Evolutionary conservation across 2,888 invertebrate genomes (phyloP).

Genomic region (Hermaeophaga mercurialis): DNA sequence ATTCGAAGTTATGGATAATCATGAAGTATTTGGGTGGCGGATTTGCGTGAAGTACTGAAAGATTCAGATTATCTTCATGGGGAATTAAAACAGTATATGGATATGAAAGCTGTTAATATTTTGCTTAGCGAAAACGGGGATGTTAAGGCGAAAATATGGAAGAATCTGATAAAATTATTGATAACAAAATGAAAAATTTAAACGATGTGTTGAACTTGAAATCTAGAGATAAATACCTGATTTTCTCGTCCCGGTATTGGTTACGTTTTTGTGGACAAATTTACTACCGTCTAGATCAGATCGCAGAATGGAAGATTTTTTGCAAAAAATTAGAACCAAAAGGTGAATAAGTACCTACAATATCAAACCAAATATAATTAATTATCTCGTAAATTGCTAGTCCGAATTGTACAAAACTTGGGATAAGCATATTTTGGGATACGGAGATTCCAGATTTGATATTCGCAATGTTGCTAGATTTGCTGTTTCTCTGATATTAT

Average conservation of each 20-base stretch:
- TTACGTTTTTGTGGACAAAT: slow-evolving; percentile 15
- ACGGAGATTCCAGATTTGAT: no score
- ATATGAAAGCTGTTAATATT: slow-evolving; percentile 99
- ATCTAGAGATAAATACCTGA: slow-evolving; percentile 13
- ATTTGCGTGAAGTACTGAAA: slow-evolving; percentile 95
- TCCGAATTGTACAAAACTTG: no score
- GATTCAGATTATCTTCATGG: slow-evolving; percentile 98
- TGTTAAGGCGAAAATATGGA: slow-evolving; percentile 67
- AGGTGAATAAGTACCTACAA: no score
- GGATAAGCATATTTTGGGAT: no score
- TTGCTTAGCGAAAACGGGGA: slow-evolving; percentile 97
- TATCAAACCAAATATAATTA: not conserved
- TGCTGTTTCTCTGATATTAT: no score
- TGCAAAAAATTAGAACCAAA: slow-evolving; percentile 14
- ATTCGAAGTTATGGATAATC: slow-evolving; percentile 99
- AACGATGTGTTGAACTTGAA: not conserved
- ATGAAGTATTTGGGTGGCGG: slow-evolving; percentile 99
- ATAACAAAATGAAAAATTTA: not conserved
- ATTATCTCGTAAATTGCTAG: no score
- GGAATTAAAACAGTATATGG: slow-evolving; percentile 96
- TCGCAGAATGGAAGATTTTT: slow-evolving; percentile 10
- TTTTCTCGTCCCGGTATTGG: slow-evolving; percentile 21
- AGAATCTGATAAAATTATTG: not conserved
- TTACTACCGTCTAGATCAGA: slow-evolving; percentile 20
- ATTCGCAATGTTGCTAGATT: no score